phyloP scores from a whole-genome alignment of 2,888 invertebrate genomes.

The Rugalucina vietnamica region DNA sequence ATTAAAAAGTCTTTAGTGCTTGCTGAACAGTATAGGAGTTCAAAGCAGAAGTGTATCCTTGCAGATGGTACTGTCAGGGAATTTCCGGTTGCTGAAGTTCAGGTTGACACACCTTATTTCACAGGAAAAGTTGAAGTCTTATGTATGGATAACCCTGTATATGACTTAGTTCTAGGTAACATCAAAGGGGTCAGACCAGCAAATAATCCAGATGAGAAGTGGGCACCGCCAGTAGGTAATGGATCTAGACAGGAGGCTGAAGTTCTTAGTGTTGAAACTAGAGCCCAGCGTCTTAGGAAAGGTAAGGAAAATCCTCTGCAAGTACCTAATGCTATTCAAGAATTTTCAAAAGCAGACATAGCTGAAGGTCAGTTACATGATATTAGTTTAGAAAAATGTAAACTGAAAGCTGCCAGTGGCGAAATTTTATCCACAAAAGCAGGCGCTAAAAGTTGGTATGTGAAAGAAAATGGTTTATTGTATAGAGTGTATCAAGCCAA shows the following conservation, averaged over 20 bases:
- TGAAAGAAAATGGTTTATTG: slow-evolving; percentile 9
- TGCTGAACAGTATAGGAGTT: slow-evolving; percentile 25
- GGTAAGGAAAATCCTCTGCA: too few relatives aligned
- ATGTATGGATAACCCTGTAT: slow-evolving; percentile 45
- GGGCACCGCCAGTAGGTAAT: too few relatives aligned
- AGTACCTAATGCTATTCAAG: background rate
- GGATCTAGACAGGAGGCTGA: too few relatives aligned
- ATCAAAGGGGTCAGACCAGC: slow-evolving; percentile 23
- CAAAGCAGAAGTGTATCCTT: slow-evolving; percentile 28
- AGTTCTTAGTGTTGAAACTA: background rate
- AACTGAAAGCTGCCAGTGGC: background rate
- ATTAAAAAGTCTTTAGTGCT: slow-evolving; percentile 35
- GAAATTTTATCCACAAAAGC: background rate
- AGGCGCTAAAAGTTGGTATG: background rate
- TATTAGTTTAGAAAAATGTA: too few relatives aligned
- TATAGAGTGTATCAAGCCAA: slow-evolving; percentile 31
- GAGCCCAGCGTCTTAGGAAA: background rate
- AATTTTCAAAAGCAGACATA: background rate
- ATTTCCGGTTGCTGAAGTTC: slow-evolving; percentile 33
- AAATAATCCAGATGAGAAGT: slow-evolving; percentile 34
- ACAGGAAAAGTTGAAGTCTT: slow-evolving; percentile 29
- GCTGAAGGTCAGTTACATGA: background rate
- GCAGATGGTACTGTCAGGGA: slow-evolving; percentile 39
- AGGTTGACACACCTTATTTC: slow-evolving; percentile 47
- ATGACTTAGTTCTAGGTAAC: slow-evolving; percentile 49